Conservation (phyloP, 35 echinoderm and acorn worm genomes). For the Nesometra sesokonis region DNA sequence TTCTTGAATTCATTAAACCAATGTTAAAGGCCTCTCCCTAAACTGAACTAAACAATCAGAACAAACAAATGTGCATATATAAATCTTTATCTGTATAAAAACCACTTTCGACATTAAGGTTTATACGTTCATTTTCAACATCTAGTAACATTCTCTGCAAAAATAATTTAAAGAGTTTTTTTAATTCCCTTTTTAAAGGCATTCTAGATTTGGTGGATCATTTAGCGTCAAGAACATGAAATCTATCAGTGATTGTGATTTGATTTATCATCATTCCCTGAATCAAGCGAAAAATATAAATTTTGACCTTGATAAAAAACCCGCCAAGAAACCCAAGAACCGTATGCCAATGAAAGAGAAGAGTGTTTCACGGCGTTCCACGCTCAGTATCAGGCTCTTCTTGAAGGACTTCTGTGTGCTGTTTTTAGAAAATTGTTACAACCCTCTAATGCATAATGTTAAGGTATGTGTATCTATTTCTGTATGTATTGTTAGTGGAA, state of each 20-base stretch:
- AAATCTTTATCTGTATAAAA: neutral
- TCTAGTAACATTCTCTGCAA: neutral
- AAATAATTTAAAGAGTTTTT: too few species aligned
- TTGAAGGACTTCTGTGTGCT: conserved; percentile 85
- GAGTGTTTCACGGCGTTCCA: conserved; percentile 50
- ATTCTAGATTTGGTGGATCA: conserved; percentile 90
- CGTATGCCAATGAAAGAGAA: conserved; percentile 74
- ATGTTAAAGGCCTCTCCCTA: too few species aligned
- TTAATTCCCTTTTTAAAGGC: conserved; percentile 15
- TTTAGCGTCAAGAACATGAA: conserved; percentile 84
- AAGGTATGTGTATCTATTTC: conserved; percentile 42
- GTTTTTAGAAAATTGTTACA: conserved; percentile 96
- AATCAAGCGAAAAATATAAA: conserved; percentile 56
- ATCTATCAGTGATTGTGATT: conserved; percentile 81
- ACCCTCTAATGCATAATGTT: conserved; percentile 75
- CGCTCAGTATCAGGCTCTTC: conserved; percentile 75
- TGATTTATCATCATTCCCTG: conserved; percentile 64
- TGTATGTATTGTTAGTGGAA: neutral
- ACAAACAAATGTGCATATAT: neutral
- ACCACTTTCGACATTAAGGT: too few species aligned
- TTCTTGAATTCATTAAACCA: too few species aligned
- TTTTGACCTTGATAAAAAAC: conserved; percentile 67
- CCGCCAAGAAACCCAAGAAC: conserved; percentile 66
- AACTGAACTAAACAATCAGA: too few species aligned
- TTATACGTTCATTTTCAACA: too few species aligned